Conservation (phyloP, 2,888 invertebrate genomes). For the Pseudeuparius sepicola region DNA sequence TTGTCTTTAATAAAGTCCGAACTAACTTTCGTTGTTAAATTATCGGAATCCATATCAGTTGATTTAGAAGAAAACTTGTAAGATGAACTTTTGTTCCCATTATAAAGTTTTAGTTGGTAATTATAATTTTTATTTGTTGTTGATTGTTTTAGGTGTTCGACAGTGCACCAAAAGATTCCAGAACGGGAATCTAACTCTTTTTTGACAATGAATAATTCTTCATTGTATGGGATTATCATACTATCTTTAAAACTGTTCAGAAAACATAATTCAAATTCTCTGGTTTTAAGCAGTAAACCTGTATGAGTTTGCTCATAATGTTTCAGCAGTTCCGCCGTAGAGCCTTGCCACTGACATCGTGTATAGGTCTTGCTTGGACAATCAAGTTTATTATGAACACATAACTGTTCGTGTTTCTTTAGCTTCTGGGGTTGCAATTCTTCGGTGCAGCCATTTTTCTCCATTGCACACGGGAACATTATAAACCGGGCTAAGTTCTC, state of each 20-base stretch:
- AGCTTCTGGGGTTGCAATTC: constrained; percentile 22
- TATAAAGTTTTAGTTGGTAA: constrained; percentile 19
- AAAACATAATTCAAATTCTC: constrained; percentile 30
- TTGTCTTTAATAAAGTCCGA: constrained; percentile 19
- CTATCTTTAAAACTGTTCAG: constrained; percentile 27
- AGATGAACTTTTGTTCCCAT: constrained; percentile 15
- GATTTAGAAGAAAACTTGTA: constrained; percentile 16
- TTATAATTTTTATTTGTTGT: constrained; percentile 17
- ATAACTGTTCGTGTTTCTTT: constrained; percentile 28
- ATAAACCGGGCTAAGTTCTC: constrained; percentile 29
- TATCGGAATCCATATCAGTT: constrained; percentile 12
- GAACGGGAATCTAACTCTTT: constrained; percentile 23
- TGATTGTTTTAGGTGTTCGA: constrained; percentile 19
- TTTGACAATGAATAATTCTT: constrained; percentile 29
- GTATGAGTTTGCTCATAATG: constrained; percentile 30
- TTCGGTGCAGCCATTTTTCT: constrained; percentile 28
- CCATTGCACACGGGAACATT: constrained; percentile 29
- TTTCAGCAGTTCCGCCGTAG: constrained; percentile 23
- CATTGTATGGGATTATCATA: constrained; percentile 23
- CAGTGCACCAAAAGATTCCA: constrained; percentile 19
- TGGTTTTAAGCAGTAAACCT: constrained; percentile 23
- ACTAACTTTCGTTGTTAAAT: constrained; percentile 24
- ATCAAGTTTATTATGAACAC: constrained; percentile 25
- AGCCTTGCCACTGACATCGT: constrained; percentile 32
- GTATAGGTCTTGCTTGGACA: constrained; percentile 25